phyloP scores from a whole-genome alignment of 2,113 vertebrate species.

The Psittacus erithacus region DNA sequence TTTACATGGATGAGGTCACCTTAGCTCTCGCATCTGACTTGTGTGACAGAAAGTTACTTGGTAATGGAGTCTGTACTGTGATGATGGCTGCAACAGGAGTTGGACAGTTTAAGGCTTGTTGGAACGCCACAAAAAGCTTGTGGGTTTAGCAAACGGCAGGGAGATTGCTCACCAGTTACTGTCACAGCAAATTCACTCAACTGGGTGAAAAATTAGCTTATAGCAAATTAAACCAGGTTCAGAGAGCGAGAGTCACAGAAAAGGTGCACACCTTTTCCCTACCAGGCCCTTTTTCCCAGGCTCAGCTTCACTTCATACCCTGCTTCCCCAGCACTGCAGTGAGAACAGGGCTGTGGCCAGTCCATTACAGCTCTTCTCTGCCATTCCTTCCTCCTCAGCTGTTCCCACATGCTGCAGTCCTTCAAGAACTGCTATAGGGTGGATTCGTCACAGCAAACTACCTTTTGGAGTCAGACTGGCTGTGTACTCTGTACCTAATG shows the following conservation, averaged over 20 bases:
- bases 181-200: not conserved
- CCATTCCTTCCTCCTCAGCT: not conserved
- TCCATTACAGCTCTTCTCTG: not conserved
- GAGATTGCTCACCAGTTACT: not conserved
- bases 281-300: not conserved
- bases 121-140: not conserved
- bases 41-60: not conserved
- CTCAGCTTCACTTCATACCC: not conserved
- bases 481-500: not conserved
- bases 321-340: accelerated
- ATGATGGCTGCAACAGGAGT: not conserved
- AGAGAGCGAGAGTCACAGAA: not conserved
- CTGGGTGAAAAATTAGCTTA: not conserved
- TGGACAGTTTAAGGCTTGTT: not conserved
- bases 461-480: not conserved
- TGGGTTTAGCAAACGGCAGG: not conserved
- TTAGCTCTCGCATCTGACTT: not conserved
- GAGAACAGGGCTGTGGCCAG: not conserved
- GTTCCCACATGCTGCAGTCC: accelerated
- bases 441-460: not conserved
- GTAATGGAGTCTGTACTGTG: not conserved
- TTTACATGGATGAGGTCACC: not conserved
- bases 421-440: accelerated
- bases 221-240: not conserved
- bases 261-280: not conserved